These are phyloP conservation scores for Pantherophis guttatus DNA, from an alignment of 2,113 vertebrate genomes.

Conservation along the genomic window DNA sequence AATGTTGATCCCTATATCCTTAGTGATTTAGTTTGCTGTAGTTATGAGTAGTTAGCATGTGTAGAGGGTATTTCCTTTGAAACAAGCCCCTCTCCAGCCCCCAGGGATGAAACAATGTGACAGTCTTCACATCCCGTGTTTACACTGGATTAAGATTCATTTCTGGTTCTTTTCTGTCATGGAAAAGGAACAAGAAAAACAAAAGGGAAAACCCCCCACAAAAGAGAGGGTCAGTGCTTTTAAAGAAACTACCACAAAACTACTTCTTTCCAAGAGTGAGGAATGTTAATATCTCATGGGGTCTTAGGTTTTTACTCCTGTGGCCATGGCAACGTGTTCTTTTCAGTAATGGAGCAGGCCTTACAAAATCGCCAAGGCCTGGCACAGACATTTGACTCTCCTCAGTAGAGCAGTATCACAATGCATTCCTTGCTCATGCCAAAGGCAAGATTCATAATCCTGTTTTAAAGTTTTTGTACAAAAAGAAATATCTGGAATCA, in stretches of 20 bases:
- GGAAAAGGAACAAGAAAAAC: constrained; percentile 52
- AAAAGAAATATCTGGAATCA: constrained; percentile 9
- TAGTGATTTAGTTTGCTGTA: constrained; percentile 55
- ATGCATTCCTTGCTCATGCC: constrained; percentile 55
- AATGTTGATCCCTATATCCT: constrained; percentile 48
- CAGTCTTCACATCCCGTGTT: constrained; percentile 63
- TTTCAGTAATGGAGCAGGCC: constrained; percentile 76
- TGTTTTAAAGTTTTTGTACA: constrained; percentile 34
- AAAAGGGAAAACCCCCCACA: constrained; percentile 44
- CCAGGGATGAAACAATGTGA: constrained; percentile 57
- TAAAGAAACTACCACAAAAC: constrained; percentile 55
- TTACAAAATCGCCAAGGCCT: constrained; percentile 62
- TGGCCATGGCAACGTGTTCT: constrained; percentile 80
- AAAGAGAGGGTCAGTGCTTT: constrained; percentile 62
- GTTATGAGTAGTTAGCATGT: constrained; percentile 49
- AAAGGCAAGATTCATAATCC: constrained; percentile 55
- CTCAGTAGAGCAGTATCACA: constrained; percentile 65
- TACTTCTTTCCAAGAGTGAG: constrained; percentile 70
- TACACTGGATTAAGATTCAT: constrained; percentile 66
- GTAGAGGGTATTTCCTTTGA: constrained; percentile 58
- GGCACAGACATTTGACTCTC: constrained; percentile 70
- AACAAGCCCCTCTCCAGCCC: constrained; percentile 46
- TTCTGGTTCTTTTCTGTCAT: constrained; percentile 61
- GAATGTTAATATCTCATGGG: constrained; percentile 86
- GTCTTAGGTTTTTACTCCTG: constrained; percentile 81